phyloP scores from a whole-genome alignment of 2,797 vertebrate species.

The Melanotaenia trifasciata region DNA sequence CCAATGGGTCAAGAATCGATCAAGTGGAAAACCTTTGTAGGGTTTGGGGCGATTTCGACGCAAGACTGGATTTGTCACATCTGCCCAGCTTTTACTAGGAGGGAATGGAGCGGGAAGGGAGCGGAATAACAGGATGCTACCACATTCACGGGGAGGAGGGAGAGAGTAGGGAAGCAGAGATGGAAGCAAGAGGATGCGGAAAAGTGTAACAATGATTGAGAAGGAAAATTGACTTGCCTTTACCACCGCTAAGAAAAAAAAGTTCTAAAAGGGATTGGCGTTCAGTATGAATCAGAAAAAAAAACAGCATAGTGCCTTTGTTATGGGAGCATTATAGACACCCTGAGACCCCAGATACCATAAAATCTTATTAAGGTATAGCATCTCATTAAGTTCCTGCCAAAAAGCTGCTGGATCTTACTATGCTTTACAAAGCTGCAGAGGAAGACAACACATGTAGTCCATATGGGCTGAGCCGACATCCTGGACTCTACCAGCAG shows the following conservation, averaged over 20 bases:
- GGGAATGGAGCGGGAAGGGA: constrained; percentile 51
- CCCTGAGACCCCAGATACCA: constrained; percentile 64
- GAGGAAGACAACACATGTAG: constrained; percentile 68
- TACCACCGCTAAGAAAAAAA: constrained; percentile 30
- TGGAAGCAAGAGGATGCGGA: constrained; percentile 23
- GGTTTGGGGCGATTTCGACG: constrained; percentile 67
- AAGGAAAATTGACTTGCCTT: constrained; percentile 52
- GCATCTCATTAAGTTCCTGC: constrained; percentile 75
- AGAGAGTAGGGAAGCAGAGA: constrained; percentile 30
- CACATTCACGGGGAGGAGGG: constrained; percentile 49
- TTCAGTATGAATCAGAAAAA: constrained; percentile 52
- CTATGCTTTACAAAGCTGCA: constrained; percentile 54
- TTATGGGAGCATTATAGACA: constrained; percentile 58
- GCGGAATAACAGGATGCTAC: constrained; percentile 81
- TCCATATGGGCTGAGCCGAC: constrained; percentile 75
- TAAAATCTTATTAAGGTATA: constrained; percentile 77
- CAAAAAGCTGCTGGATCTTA: constrained; percentile 61
- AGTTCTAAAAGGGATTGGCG: constrained; percentile 39
- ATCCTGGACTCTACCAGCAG: constrained; percentile 44
- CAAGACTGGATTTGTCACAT: constrained; percentile 83
- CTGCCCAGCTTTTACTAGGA: constrained; percentile 67
- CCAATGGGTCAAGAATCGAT: constrained; percentile 81
- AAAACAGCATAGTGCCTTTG: constrained; percentile 50
- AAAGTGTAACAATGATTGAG: constrained; percentile 28
- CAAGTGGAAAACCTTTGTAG: constrained; percentile 82